phyloP scores from a whole-genome alignment of 2,888 invertebrate species.

The Leptopilina drosophilae region DNA sequence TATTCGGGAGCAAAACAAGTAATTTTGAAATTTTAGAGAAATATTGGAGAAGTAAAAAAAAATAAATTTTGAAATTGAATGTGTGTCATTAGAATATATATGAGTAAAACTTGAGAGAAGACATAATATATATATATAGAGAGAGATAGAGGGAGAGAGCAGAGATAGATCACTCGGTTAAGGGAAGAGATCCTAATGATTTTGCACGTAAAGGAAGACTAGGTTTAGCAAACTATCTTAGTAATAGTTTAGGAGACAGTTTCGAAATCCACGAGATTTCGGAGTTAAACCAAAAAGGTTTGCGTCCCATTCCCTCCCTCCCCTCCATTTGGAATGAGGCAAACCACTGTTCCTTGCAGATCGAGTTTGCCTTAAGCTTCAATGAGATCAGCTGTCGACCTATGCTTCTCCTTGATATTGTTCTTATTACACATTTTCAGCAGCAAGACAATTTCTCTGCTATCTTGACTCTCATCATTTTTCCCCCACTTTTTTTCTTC shows the following conservation, averaged over 20 bases:
- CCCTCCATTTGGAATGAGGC: neutral
- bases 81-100: neutral
- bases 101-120: neutral
- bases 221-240: constrained; percentile 25
- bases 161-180: neutral
- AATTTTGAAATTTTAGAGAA: too few species aligned
- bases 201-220: constrained; percentile 1
- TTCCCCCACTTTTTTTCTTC: too few species aligned
- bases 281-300: constrained; percentile 22
- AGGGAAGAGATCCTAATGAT: constrained; percentile 6
- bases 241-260: constrained; percentile 14
- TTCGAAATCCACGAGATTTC: constrained; percentile 30
- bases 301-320: neutral
- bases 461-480: neutral
- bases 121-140: neutral
- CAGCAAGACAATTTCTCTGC: neutral
- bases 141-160: neutral
- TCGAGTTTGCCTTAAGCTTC: constrained; percentile 25
- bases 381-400: constrained; percentile 16
- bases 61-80: neutral
- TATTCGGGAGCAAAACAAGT: too few species aligned
- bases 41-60: neutral
- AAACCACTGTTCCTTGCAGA: constrained; percentile 20
- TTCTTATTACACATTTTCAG: neutral
- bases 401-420: neutral